phyloP scores from a whole-genome alignment of 1,140 invertebrate species.

The Hyles euphorbiae region DNA sequence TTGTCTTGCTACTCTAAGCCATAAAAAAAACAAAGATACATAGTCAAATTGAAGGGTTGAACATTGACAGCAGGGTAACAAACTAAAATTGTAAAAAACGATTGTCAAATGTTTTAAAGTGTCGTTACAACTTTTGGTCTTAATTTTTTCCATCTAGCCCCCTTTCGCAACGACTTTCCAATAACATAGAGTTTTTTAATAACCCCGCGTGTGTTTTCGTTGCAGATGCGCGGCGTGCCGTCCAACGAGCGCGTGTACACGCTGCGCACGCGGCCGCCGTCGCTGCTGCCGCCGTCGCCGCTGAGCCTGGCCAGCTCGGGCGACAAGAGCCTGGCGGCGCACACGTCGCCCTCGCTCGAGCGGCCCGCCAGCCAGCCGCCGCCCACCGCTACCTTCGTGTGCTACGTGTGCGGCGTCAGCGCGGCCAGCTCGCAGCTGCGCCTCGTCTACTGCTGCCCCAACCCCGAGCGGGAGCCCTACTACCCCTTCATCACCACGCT shows the following conservation, averaged over 20 bases:
- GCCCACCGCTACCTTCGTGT: slow-evolving; percentile 85
- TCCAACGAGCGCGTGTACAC: slow-evolving; percentile 87
- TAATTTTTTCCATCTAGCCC: too few relatives aligned
- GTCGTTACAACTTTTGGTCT: too few relatives aligned
- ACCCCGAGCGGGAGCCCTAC: slow-evolving; percentile 89
- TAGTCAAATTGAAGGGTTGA: too few relatives aligned
- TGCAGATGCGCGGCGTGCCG: slow-evolving; percentile 81
- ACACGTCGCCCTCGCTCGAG: slow-evolving; percentile 57
- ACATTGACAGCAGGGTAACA: too few relatives aligned
- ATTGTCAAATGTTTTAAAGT: too few relatives aligned
- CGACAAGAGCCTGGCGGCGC: slow-evolving; percentile 46
- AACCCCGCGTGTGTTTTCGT: slow-evolving; percentile 12
- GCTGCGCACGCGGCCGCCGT: slow-evolving; percentile 83
- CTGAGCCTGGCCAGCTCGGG: slow-evolving; percentile 58
- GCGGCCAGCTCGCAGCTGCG: slow-evolving; percentile 85
- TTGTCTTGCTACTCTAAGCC: too few relatives aligned
- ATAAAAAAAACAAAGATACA: too few relatives aligned
- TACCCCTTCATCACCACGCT: slow-evolving; percentile 90
- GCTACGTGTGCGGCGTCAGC: slow-evolving; percentile 90
- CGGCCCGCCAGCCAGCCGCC: slow-evolving; percentile 65
- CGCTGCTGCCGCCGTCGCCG: slow-evolving; percentile 70
- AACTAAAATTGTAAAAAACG: too few relatives aligned
- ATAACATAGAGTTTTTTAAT: not conserved
- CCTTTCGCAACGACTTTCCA: too few relatives aligned
- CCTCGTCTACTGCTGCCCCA: slow-evolving; percentile 89